These are phyloP conservation scores for Luperina testacea DNA, from an alignment of 2,888 invertebrate species.

Conservation along the genomic window DNA sequence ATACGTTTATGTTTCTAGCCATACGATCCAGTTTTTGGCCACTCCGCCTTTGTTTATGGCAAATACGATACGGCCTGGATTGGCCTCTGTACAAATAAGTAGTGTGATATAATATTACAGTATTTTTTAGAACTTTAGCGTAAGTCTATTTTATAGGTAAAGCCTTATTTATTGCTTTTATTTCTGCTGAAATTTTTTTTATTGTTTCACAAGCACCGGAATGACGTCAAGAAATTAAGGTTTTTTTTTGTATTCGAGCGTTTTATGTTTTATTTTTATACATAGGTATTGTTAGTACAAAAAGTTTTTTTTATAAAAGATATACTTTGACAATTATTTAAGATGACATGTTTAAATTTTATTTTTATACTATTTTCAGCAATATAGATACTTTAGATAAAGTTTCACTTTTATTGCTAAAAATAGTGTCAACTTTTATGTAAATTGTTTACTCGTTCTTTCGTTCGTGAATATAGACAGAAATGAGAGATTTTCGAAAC, in stretches of 20 bases:
- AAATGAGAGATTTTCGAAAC: constrained; percentile 8
- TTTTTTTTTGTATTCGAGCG: neutral
- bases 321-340: neutral
- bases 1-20: neutral
- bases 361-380: neutral
- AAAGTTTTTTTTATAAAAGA: neutral
- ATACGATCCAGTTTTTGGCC: neutral
- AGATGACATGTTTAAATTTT: neutral
- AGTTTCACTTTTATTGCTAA: neutral
- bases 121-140: constrained; percentile 41
- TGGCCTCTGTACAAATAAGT: constrained; percentile 46
- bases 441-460: neutral
- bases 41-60: neutral
- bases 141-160: constrained; percentile 18
- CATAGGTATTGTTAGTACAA: constrained; percentile 16
- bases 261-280: neutral
- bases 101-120: constrained; percentile 53
- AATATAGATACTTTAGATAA: neutral
- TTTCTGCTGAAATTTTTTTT: neutral
- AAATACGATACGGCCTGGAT: neutral
- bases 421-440: neutral
- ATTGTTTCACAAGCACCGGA: neutral
- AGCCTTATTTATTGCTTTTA: neutral
- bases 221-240: neutral
- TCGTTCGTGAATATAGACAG: constrained; percentile 10